Evolutionary conservation across 2,888 invertebrate genomes (phyloP).

Genomic region (Drosophila paucipuncta): DNA sequence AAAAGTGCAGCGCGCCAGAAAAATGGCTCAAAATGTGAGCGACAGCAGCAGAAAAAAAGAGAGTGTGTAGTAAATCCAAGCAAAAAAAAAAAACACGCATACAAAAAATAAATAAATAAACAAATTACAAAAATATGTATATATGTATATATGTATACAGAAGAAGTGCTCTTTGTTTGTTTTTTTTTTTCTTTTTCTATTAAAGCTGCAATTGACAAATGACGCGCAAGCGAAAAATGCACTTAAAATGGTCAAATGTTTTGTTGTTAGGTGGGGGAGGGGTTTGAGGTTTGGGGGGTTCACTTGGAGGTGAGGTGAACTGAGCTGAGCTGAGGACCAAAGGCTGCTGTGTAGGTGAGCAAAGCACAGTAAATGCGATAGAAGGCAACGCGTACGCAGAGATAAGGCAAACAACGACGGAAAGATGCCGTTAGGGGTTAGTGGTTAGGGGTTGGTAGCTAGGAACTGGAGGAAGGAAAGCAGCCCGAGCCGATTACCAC

Average conservation of each 20-base stretch:
- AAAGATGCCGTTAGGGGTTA: not conserved
- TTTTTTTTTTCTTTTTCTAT: not conserved
- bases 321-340: not conserved
- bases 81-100: conserved; percentile 5
- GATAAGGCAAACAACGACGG: conserved; percentile 39
- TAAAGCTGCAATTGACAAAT: conserved; percentile 67
- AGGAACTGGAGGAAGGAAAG: not conserved
- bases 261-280: conserved; percentile 31
- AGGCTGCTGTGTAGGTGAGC: conserved; percentile 34
- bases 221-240: conserved; percentile 80
- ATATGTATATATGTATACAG: not conserved
- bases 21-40: conserved; percentile 68
- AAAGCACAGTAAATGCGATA: conserved; percentile 50
- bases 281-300: not conserved
- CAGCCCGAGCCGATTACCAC: conserved; percentile 13
- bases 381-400: conserved; percentile 35
- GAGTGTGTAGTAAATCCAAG: conserved; percentile 66
- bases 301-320: not conserved
- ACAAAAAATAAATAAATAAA: conserved; percentile 5
- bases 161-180: not conserved
- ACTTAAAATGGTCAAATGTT: conserved; percentile 78
- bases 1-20: conserved; percentile 74
- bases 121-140: not conserved
- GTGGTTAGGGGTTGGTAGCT: not conserved
- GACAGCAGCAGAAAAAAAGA: conserved; percentile 35